Conservation (phyloP, 2,888 invertebrate genomes). For the Zootermopsis nevadensis region DNA sequence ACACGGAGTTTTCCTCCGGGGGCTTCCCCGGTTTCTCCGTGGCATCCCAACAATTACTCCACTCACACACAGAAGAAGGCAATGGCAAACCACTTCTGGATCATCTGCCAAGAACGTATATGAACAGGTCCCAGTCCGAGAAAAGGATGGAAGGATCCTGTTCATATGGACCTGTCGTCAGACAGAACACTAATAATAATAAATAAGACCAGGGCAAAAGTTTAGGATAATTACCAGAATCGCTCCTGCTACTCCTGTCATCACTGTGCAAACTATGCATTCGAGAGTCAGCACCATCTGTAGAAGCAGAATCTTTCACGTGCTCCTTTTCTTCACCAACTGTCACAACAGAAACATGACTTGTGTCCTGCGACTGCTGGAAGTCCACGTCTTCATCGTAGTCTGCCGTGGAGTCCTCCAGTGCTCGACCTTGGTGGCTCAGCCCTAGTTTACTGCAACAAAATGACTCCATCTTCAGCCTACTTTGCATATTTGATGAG, state of each 20-base stretch:
- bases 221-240: conserved; percentile 46
- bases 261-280: conserved; percentile 37
- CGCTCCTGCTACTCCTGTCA: conserved; percentile 46
- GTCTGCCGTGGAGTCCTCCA: conserved; percentile 52
- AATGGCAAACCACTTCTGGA: too few species aligned
- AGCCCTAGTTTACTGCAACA: not conserved
- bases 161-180: too few species aligned
- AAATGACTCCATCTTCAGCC: not conserved
- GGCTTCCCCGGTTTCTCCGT: too few species aligned
- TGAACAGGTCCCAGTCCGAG: too few species aligned
- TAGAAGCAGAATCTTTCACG: conserved; percentile 76
- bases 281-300: conserved; percentile 41
- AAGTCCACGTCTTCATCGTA: conserved; percentile 58
- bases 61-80: too few species aligned
- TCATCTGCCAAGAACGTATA: too few species aligned
- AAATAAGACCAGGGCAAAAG: not conserved
- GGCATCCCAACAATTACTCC: too few species aligned
- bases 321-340: conserved; percentile 83
- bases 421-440: not conserved
- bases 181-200: too few species aligned
- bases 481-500: too few species aligned
- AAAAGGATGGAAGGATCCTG: too few species aligned
- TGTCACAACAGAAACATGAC: conserved; percentile 91
- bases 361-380: conserved; percentile 71
- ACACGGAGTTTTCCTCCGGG: too few species aligned